phyloP scores from a whole-genome alignment of 2,888 invertebrate species.

The Tenodera sinensis region DNA sequence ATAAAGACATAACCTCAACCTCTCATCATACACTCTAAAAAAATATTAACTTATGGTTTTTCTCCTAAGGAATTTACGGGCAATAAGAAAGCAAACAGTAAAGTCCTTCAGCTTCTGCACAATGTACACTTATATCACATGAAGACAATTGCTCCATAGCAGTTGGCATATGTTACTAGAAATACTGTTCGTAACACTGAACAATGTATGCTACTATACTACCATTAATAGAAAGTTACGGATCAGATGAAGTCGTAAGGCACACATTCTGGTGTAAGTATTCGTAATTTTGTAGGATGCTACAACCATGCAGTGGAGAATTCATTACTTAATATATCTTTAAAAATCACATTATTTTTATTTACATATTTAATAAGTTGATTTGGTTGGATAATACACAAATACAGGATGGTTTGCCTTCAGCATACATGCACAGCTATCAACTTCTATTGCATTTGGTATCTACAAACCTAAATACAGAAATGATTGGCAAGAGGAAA shows the following conservation, averaged over 20 bases:
- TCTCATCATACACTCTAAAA: background rate
- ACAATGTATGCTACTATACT: background rate
- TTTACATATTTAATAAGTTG: no score
- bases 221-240: background rate
- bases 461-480: no score
- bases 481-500: no score
- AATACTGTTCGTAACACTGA: no score
- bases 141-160: background rate
- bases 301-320: background rate
- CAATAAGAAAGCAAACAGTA: background rate
- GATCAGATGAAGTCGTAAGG: constrained; percentile 11
- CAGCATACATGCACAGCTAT: no score
- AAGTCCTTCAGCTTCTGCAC: background rate
- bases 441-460: no score
- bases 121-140: background rate
- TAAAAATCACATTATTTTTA: no score
- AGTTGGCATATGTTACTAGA: background rate
- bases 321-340: background rate
- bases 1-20: background rate
- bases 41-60: background rate
- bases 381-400: no score
- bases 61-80: background rate
- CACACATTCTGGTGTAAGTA: background rate
- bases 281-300: background rate
- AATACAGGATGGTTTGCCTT: no score